Evolutionary conservation across 2,888 invertebrate genomes (phyloP).

Genomic region (Gerris lacustris): DNA sequence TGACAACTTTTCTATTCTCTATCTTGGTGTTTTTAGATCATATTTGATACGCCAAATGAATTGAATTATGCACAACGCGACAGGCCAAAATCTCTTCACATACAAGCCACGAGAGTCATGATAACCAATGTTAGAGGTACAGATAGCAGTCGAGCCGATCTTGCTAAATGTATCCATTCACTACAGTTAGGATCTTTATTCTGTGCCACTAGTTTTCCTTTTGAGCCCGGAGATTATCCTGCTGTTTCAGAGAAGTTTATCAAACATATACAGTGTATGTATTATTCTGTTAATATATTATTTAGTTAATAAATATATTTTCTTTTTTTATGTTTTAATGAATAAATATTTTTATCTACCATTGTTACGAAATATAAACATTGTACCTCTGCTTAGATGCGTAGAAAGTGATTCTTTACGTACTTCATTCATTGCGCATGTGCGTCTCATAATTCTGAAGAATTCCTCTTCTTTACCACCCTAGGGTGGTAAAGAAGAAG

Average conservation of each 20-base stretch:
- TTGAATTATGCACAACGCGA: conserved; percentile 65
- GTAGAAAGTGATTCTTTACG: too few relatives aligned
- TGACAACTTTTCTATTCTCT: too few relatives aligned
- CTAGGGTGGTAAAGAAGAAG: too few relatives aligned
- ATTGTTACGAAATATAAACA: too few relatives aligned
- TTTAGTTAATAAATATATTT: too few relatives aligned
- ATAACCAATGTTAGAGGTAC: conserved; percentile 51
- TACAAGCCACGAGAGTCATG: conserved; percentile 63
- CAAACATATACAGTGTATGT: conserved; percentile 48
- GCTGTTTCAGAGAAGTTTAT: conserved; percentile 73
- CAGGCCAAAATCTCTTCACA: conserved; percentile 72
- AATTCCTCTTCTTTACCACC: too few relatives aligned
- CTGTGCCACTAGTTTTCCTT: conserved; percentile 66
- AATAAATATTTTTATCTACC: too few relatives aligned
- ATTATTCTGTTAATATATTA: too few relatives aligned
- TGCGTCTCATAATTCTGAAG: too few relatives aligned
- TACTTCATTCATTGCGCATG: too few relatives aligned
- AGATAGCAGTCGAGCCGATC: conserved; percentile 61
- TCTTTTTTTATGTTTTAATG: too few relatives aligned
- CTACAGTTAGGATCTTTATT: conserved; percentile 63
- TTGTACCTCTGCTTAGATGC: too few relatives aligned
- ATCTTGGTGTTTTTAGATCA: conserved; percentile 43
- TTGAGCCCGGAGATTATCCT: conserved; percentile 53
- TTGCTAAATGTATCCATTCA: conserved; percentile 65
- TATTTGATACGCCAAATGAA: conserved; percentile 63